Conservation (phyloP, 2,888 invertebrate genomes). For the Perdita meconis region DNA sequence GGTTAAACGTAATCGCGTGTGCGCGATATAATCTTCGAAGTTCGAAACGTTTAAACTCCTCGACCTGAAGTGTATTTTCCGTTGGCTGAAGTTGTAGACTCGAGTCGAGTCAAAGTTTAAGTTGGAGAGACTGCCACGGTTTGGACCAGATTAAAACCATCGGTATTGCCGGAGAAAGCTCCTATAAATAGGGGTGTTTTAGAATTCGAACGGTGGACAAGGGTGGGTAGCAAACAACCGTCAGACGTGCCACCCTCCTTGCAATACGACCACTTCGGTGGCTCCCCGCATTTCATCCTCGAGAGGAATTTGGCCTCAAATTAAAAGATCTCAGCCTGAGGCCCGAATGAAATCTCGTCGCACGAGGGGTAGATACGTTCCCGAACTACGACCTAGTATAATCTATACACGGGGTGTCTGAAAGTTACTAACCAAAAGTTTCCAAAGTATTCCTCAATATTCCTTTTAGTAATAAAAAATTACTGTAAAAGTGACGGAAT, state of each 20-base stretch:
- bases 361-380: conserved; percentile 72
- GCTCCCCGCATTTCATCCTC: conserved; percentile 81
- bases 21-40: not conserved
- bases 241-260: conserved; percentile 74
- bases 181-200: conserved; percentile 76
- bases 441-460: too few relatives aligned
- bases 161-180: conserved; percentile 66
- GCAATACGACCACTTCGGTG: conserved; percentile 79
- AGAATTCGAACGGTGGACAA: conserved; percentile 70
- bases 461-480: too few relatives aligned
- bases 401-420: conserved; percentile 66
- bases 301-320: conserved; percentile 83
- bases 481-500: too few relatives aligned
- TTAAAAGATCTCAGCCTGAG: conserved; percentile 82
- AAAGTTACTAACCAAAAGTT: too few relatives aligned
- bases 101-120: not conserved
- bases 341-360: conserved; percentile 76
- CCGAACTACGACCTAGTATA: conserved; percentile 70
- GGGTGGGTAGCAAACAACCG: conserved; percentile 73
- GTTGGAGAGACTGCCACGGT: not conserved
- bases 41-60: not conserved
- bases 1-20: not conserved
- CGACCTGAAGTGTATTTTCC: not conserved
- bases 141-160: conserved; percentile 68
- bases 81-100: not conserved